A percentile compares a stretch with the other conserved stretches of the same genome.
phyloP scores from a whole-genome alignment of 2,888 invertebrate genomes.

The Auanema freiburgensis region DNA sequence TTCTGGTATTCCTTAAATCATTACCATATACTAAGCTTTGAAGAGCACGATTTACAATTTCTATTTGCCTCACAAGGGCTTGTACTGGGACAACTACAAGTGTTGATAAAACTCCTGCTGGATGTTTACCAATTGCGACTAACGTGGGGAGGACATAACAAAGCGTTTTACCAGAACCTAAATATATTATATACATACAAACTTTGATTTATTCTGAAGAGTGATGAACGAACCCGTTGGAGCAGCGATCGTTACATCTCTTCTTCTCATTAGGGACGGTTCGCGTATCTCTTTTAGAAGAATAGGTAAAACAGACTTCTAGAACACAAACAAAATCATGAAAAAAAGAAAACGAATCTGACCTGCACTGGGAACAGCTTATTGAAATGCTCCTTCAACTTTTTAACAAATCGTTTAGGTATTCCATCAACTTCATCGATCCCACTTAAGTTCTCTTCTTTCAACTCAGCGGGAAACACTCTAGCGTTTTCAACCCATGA shows the following conservation, averaged over 20 bases:
- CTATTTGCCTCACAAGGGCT: conserved; percentile 85
- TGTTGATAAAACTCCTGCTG: conserved; percentile 72
- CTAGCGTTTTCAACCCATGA: conserved; percentile 51
- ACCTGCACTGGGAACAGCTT: conserved; percentile 61
- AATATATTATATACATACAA: neutral
- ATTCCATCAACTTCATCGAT: conserved; percentile 37
- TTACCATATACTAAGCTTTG: conserved; percentile 12
- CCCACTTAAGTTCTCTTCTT: conserved; percentile 27
- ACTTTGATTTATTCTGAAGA: neutral
- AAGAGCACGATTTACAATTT: neutral
- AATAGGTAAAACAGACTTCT: conserved; percentile 52
- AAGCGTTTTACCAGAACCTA: conserved; percentile 86
- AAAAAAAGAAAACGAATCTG: neutral
- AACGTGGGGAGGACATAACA: conserved; percentile 82
- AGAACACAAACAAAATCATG: neutral
- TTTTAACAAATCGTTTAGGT: conserved; percentile 24
- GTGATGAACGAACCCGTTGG: conserved; percentile 77
- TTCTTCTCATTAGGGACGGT: conserved; percentile 71
- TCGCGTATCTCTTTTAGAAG: conserved; percentile 33
- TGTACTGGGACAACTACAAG: conserved; percentile 89
- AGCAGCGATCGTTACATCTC: conserved; percentile 92
- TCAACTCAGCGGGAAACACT: conserved; percentile 46
- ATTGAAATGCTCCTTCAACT: conserved; percentile 28
- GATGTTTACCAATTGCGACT: conserved; percentile 24
- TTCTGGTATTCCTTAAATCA: conserved; percentile 45